Evolutionary conservation across 2,113 vertebrate species (phyloP).

Genomic region (Pelobates fuscus): DNA sequence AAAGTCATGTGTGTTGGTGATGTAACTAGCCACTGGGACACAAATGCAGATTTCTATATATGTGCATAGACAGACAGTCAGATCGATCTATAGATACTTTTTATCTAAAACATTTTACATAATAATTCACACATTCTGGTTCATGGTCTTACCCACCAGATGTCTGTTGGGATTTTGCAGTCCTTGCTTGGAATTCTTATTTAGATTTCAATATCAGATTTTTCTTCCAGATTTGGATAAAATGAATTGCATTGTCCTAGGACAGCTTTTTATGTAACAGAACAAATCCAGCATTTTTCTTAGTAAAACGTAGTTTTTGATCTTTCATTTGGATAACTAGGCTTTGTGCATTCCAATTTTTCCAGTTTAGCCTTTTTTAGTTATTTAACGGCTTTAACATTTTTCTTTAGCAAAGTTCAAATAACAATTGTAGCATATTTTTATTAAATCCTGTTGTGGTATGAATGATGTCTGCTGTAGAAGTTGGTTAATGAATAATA

Average conservation of each 20-base stretch:
- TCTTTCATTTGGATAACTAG: conserved; percentile 8
- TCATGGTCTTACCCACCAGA: background rate
- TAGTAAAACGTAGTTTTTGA: conserved; percentile 1
- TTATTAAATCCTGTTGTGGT: background rate
- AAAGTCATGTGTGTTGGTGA: too few relatives aligned
- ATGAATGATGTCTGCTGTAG: background rate
- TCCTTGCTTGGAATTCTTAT: conserved; percentile 17
- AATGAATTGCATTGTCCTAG: conserved; percentile 1
- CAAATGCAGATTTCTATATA: too few relatives aligned
- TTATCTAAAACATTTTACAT: too few relatives aligned
- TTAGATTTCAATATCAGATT: conserved; percentile 5
- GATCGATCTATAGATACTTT: too few relatives aligned
- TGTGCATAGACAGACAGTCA: too few relatives aligned
- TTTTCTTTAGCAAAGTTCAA: background rate
- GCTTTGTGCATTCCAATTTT: background rate
- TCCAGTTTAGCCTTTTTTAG: conserved; percentile 12
- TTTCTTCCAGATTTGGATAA: conserved; percentile 45
- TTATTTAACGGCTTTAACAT: conserved; percentile 10
- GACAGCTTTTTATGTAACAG: background rate
- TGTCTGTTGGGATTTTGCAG: conserved; percentile 15
- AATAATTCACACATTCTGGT: background rate
- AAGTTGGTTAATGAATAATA: background rate
- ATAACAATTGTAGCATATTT: background rate
- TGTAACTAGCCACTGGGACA: too few relatives aligned
- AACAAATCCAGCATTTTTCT: conserved; percentile 9